Conservation (phyloP, 2,888 invertebrate genomes). For the Gerris lacustris region DNA sequence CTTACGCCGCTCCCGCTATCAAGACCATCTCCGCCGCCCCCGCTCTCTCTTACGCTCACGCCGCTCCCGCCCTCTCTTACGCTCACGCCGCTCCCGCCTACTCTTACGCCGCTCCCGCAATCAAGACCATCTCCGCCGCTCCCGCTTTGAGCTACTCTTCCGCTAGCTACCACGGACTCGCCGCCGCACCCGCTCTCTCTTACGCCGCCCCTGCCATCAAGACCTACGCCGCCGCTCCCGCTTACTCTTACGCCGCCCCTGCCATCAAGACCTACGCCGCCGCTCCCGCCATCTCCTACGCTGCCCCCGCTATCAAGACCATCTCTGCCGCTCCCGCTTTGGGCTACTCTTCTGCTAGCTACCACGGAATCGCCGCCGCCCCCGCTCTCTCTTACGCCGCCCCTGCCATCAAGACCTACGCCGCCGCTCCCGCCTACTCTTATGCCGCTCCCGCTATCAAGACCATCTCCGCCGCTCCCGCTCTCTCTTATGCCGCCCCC, state of each 20-base stretch:
- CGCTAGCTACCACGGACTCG: conserved; percentile 16
- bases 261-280: conserved; percentile 15
- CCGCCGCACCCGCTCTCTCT: conserved; percentile 33
- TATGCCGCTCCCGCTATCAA: conserved; percentile 36
- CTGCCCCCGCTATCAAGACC: conserved; percentile 23
- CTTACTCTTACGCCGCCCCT: conserved; percentile 20
- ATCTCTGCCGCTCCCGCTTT: conserved; percentile 20
- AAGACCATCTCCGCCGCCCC: conserved; percentile 21
- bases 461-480: conserved; percentile 29
- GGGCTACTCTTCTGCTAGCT: conserved; percentile 18
- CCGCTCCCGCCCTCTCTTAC: conserved; percentile 33
- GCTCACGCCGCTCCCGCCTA: conserved; percentile 15
- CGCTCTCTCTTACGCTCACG: conserved; percentile 28
- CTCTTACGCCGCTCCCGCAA: conserved; percentile 20
- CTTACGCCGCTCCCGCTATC: conserved; percentile 23
- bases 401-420: conserved; percentile 34
- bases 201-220: conserved; percentile 19
- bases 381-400: conserved; percentile 38
- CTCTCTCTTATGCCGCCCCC: conserved; percentile 16
- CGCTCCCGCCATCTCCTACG: conserved; percentile 23
- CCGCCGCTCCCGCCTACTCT: conserved; percentile 36
- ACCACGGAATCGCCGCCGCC: conserved; percentile 28
- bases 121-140: conserved; percentile 7
- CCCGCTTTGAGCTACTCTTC: conserved; percentile 20
- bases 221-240: conserved; percentile 16